Base-by-base conservation (phyloP, 1,140 invertebrate species). In the Danaus plexippus region DNA sequence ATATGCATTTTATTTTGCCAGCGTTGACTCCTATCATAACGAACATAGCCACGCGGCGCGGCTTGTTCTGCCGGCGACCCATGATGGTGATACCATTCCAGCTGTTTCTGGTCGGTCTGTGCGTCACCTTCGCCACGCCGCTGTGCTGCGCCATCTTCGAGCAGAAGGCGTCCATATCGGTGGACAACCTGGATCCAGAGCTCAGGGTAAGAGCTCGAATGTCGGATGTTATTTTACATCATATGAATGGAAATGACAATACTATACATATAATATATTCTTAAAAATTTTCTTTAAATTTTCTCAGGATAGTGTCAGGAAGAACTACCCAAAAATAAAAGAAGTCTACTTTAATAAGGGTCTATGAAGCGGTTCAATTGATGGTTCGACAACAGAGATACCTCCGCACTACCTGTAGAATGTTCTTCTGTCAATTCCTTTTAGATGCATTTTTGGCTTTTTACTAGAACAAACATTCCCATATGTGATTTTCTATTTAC, bases 111-210 rank as follows among this genome's bases (percentile, higher is more conserved):
- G 91, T 93, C 64, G 95, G 94, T 9, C 69, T 94, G 12, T 92
- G 92, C 62, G 84, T 96, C 6, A 92, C 93, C 0, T 93, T 96
- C 71, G 94, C 94, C n/a, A 95, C 94, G 4, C 95, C 95, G 0
- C 80, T 95, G 2, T 92, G 92, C 52, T 96, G 94, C 73, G 94
- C 94, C 2, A 84, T 96, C 45, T 95, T 95, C 70, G 90, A 92
- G 11, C 94, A 96, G 80, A 89, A 88, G n/a, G 91, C 92, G 1
- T 77, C 88, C 11, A 88, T 93, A 46, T 55, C 80, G 3, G 89
- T 91, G 9, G 69, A 87, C 43, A 84, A 81, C 9, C 73, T 94
- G n/a, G 92, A 94, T 61, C 41, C 81, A 0, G 88, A 91, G 1
- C 80, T 92, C 0, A 84, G 87, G 73, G 88, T 88, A 10, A 32